Conservation (phyloP, 1,140 invertebrate genomes). For the Liolophura sinensis region DNA sequence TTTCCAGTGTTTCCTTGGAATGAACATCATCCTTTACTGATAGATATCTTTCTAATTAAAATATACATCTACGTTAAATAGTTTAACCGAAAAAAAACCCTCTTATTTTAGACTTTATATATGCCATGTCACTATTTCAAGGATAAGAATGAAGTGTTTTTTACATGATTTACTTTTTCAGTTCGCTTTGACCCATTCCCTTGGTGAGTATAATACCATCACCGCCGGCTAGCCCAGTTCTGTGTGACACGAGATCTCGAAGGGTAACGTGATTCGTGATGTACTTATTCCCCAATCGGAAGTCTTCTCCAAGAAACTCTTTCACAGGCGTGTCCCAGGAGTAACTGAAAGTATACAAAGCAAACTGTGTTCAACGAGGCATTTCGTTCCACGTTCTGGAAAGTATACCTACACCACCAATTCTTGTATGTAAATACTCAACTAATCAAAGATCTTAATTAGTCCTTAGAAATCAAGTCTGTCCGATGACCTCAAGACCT, state of each 20-base stretch:
- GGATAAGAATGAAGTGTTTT: background rate
- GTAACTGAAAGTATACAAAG: constrained; percentile 14
- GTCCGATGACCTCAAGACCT: too few relatives aligned
- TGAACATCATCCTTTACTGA: background rate
- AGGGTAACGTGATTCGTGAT: constrained; percentile 22
- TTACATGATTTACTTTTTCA: constrained; percentile 11
- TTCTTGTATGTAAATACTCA: too few relatives aligned
- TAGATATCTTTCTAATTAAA: background rate
- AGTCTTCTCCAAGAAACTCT: constrained; percentile 11
- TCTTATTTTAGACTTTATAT: background rate
- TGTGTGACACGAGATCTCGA: constrained; percentile 26
- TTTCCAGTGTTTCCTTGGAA: background rate
- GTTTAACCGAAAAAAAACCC: background rate
- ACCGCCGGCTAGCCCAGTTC: constrained; percentile 25
- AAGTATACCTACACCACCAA: too few relatives aligned
- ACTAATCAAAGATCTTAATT: too few relatives aligned
- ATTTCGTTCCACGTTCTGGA: too few relatives aligned
- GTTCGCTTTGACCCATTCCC: constrained; percentile 10
- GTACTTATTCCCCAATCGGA: constrained; percentile 17
- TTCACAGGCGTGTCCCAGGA: constrained; percentile 29
- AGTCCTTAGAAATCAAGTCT: too few relatives aligned
- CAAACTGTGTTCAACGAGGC: too few relatives aligned
- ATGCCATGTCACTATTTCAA: background rate
- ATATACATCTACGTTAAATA: background rate
- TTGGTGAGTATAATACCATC: constrained; percentile 17